Evolutionary conservation across 2,113 vertebrate genomes (phyloP).

Genomic region (Macaca mulatta): DNA sequence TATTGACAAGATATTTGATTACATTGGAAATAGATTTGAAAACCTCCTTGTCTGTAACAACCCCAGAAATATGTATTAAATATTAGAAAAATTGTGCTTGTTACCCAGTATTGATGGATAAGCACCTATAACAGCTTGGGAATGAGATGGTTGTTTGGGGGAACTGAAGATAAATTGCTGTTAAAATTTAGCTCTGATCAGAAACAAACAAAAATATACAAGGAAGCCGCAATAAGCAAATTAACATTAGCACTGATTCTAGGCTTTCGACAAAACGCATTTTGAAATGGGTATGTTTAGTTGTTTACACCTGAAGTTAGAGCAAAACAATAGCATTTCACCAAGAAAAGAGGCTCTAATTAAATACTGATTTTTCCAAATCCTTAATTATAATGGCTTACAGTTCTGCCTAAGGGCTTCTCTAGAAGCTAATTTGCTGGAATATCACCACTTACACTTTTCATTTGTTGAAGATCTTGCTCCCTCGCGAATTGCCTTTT

Average conservation of each 20-base stretch:
- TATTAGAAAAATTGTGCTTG: constrained; percentile 41
- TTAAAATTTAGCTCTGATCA: constrained; percentile 68
- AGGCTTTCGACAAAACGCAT: constrained; percentile 67
- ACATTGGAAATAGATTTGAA: constrained; percentile 68
- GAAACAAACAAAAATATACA: constrained; percentile 61
- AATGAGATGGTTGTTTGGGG: constrained; percentile 48
- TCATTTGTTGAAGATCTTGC: constrained; percentile 75
- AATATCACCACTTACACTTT: constrained; percentile 82
- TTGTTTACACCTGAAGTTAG: constrained; percentile 82
- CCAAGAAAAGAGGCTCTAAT: constrained; percentile 82
- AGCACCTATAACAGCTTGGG: constrained; percentile 34
- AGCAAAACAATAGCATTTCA: constrained; percentile 78
- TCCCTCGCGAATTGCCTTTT: constrained; percentile 71
- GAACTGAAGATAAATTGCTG: constrained; percentile 59
- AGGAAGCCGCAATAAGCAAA: constrained; percentile 56
- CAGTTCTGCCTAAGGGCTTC: constrained; percentile 76
- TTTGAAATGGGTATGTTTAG: constrained; percentile 73
- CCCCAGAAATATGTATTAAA: constrained; percentile 36
- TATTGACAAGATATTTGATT: constrained; percentile 68
- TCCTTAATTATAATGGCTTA: constrained; percentile 84
- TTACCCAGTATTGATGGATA: constrained; percentile 50
- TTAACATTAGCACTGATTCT: constrained; percentile 70
- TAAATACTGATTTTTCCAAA: constrained; percentile 82
- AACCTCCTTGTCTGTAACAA: constrained; percentile 58
- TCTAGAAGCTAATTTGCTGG: constrained; percentile 80